Base-by-base conservation (phyloP, 2,888 invertebrate genomes). In the Halictus ligatus region DNA sequence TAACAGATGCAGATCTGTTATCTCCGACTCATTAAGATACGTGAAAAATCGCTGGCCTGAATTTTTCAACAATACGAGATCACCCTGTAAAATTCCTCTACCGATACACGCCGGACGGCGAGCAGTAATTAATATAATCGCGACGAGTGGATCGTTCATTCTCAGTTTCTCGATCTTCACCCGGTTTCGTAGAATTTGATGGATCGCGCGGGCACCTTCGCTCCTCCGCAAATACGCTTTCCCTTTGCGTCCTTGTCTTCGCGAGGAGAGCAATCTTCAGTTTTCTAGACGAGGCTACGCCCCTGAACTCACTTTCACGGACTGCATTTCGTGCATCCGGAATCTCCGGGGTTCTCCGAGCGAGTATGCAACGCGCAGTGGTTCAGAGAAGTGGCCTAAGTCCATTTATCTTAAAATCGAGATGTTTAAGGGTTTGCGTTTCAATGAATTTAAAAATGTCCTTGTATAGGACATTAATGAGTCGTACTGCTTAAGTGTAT, bases 251-350 rank as follows among this genome's bases (percentile, higher is more conserved):
- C 75, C 25, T 18, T 78, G 40, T 67, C 50, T 29, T 46, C 46
- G 35, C 54, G 10, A 77, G 71, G 78, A 74, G 73, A 60, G 72
- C 75, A 74, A 50, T 78, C 67, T 58, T 77, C 76, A 87, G 87
- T 69, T 80, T 75, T 83, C 50, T 50, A 50, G 48, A 13, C 58
- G 75, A 75, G 83, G 75, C 48, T 75, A 88, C 90, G 89, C 80
- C 89, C 79, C 78, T 88, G 88, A 60, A 88, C 91, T 91, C 92
- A 92, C 92, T 92, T 92, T 92, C 92, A 91, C 91, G 92, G 79
- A 77, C 84, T 83, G 91, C 87, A 89, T 90, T 81, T 80, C 74
- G 75, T 82, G 87, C 88, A 92, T 91, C 92, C 91, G 89, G 89
- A 82, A 89, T 88, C 86, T 79, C 46, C 83, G 86, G 82, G 87